Conservation (phyloP, 2,888 invertebrate species). For the Celastrina argiolus region DNA sequence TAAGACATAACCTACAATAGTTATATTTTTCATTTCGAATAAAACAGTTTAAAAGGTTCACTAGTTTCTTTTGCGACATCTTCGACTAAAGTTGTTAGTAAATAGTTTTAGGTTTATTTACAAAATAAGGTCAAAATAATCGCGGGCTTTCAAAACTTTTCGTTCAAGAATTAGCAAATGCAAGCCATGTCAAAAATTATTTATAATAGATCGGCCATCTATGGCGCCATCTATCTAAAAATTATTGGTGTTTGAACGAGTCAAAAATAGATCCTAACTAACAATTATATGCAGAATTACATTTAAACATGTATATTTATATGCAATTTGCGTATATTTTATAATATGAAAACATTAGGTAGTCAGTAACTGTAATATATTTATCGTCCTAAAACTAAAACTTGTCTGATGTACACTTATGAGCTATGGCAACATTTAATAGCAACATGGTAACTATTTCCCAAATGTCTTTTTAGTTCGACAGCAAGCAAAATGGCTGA, state of each 20-base stretch:
- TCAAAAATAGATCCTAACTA: too few relatives aligned
- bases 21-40: slow-evolving; percentile 52
- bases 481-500: slow-evolving; percentile 68
- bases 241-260: too few relatives aligned
- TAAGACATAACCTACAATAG: slow-evolving; percentile 68
- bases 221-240: too few relatives aligned
- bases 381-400: neutral
- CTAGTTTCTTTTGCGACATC: slow-evolving; percentile 45
- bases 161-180: slow-evolving; percentile 53
- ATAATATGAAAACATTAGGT: too few relatives aligned
- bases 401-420: neutral
- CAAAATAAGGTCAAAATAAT: slow-evolving; percentile 32
- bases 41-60: slow-evolving; percentile 52
- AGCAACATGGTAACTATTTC: slow-evolving; percentile 18
- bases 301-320: too few relatives aligned
- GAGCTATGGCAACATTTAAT: slow-evolving; percentile 17
- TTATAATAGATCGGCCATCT: too few relatives aligned
- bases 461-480: slow-evolving; percentile 43
- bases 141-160: slow-evolving; percentile 55
- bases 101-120: neutral
- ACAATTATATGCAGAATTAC: too few relatives aligned
- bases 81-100: slow-evolving; percentile 6
- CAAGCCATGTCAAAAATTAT: slow-evolving; percentile 22
- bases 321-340: too few relatives aligned
- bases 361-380: too few relatives aligned